Evolutionary conservation across 1,140 invertebrate species (phyloP), one percentile per base, ranked within the genome.

Genomic region (Neuroterus valhalla): DNA sequence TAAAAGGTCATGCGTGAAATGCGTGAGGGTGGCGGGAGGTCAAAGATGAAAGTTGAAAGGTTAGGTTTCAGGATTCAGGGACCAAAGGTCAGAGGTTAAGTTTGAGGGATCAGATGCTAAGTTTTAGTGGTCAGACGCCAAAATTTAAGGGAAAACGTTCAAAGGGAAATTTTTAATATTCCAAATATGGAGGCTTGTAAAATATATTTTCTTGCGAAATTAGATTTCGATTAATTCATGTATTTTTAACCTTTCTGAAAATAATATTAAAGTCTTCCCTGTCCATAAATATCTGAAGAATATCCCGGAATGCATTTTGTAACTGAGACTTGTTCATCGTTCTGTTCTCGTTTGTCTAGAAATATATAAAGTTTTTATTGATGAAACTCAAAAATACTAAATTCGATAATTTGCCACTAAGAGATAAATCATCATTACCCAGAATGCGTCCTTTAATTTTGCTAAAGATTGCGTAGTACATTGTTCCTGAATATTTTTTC

Each of bases 401-500:
- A 8, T 38, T 38, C 10, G 10, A 43, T 6, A 2, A 44, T 45
- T 45, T 12, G 12, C 55, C 10, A 26, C 8, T 71, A 21, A 44
- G 26, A 43, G 10, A 67, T 67, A 19, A 73, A 62, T 68, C 80
- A 85, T 83, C 71, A 66, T 68, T 81, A 85, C 85, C 73, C 79
- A 42, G 69, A 85, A 86, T 15, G 46, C 75, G 17, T 84, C 62
- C 43, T 85, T 77, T 12, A 87, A 78, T 71, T 66, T 43, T 17
- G 52, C 76, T 14, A 87, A 74, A 23, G 72, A 79, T 74, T 86
- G 76, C 69, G 84, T 69, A 21, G 78, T 82, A 42, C 80, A 84
- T 78, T 87, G 84, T 48, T 85, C 78, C 11, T 74, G 46, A 43
- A 87, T 72, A 46, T 52, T 83, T 78, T 84, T 81, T 67, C n/a